Evolutionary conservation across 2,113 vertebrate species (phyloP).

Genomic region (Barnardius zonarius): DNA sequence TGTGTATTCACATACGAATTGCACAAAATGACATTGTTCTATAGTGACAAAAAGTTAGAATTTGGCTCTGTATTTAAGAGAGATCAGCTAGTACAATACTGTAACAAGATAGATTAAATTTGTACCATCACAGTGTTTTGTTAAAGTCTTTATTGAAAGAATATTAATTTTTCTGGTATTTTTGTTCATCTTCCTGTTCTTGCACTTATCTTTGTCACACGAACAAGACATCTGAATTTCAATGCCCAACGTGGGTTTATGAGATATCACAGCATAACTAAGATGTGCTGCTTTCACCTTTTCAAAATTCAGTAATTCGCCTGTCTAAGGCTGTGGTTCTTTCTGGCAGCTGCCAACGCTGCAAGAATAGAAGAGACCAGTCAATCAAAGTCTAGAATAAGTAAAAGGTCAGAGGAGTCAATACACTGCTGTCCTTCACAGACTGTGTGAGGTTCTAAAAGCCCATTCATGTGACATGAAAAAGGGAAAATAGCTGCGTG

Average conservation of each 20-base stretch:
- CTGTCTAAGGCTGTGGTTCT: not conserved
- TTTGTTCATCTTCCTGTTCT: not conserved
- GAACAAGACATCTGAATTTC: slow-evolving; percentile 8
- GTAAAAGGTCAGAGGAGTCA: slow-evolving; percentile 28
- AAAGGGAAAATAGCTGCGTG: not conserved
- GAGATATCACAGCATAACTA: not conserved
- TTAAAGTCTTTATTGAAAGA: not conserved
- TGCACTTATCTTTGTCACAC: not conserved
- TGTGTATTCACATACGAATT: not conserved
- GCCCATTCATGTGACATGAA: not conserved
- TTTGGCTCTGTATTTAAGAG: not conserved
- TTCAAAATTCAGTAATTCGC: slow-evolving; percentile 31
- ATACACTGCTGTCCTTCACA: slow-evolving; percentile 8
- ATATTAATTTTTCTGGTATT: not conserved
- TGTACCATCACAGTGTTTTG: not conserved
- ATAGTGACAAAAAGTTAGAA: not conserved
- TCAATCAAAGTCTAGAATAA: slow-evolving; percentile 34
- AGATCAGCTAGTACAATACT: not conserved
- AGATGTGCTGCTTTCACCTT: not conserved
- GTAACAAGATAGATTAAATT: not conserved
- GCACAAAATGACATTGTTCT: not conserved
- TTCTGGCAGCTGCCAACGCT: not conserved
- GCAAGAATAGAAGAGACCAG: not conserved
- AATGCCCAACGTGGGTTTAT: not conserved
- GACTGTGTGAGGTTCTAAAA: not conserved